A percentile compares a stretch with the other conserved stretches of the same genome.
phyloP scores from a whole-genome alignment of 2,113 vertebrate genomes.

The Ammodytes dubius region DNA sequence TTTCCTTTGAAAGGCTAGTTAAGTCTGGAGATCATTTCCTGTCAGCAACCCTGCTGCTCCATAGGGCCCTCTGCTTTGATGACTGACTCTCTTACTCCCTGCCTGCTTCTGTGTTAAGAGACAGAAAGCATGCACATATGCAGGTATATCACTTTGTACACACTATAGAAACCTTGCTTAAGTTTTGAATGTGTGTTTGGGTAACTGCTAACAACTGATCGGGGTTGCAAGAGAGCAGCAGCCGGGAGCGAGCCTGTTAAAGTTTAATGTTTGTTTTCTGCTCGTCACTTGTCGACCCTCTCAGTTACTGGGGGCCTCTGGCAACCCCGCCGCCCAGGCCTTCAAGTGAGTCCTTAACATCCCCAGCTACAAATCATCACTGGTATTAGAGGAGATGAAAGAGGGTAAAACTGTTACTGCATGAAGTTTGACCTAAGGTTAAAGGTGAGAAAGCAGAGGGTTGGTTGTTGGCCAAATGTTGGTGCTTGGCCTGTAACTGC shows the following conservation, averaged over 20 bases:
- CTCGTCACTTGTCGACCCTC: conserved; percentile 58
- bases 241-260: conserved; percentile 68
- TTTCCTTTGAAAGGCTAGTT: conserved; percentile 63
- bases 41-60: conserved; percentile 57
- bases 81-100: conserved; percentile 49
- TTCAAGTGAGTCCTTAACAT: conserved; percentile 27
- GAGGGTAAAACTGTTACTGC: conserved; percentile 39
- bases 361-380: conserved; percentile 41
- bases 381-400: conserved; percentile 52
- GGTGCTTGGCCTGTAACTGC: conserved; percentile 1
- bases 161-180: not conserved
- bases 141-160: conserved; percentile 1
- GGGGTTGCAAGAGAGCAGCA: conserved; percentile 62
- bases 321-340: conserved; percentile 1
- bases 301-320: conserved; percentile 54
- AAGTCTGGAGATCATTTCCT: conserved; percentile 72
- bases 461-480: conserved; percentile 13
- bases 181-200: not conserved
- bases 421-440: conserved; percentile 14
- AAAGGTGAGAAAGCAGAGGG: conserved; percentile 21
- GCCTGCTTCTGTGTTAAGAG: conserved; percentile 16
- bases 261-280: conserved; percentile 80
- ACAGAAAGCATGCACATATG: conserved; percentile 37
- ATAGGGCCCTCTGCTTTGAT: conserved; percentile 58
- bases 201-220: conserved; percentile 47